Evolutionary conservation across 1,140 invertebrate genomes (phyloP).

Genomic region (Ips nitidus): DNA sequence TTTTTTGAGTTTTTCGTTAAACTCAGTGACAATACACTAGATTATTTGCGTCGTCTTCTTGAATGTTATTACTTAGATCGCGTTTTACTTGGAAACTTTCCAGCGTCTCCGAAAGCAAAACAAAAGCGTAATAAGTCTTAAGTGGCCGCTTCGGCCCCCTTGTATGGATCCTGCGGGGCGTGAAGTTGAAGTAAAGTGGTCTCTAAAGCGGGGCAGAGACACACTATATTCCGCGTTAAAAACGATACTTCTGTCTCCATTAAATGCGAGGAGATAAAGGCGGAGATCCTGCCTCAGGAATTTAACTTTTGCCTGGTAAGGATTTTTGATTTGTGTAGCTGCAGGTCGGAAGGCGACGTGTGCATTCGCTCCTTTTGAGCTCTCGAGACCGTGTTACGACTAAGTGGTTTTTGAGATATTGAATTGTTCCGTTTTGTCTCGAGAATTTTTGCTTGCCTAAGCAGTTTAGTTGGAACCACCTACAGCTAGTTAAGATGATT

Average conservation of each 20-base stretch:
- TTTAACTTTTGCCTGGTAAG: neutral
- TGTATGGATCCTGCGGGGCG: constrained; percentile 29
- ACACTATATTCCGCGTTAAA: constrained; percentile 27
- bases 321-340: too few species aligned
- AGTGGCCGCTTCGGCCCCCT: constrained; percentile 27
- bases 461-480: too few species aligned
- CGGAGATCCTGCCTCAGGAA: neutral
- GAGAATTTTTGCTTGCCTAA: too few species aligned
- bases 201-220: constrained; percentile 15
- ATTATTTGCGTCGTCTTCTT: too few species aligned
- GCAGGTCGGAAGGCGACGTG: neutral
- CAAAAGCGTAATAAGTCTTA: constrained; percentile 30
- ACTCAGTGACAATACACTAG: too few species aligned
- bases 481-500: too few species aligned
- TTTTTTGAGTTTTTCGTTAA: too few species aligned
- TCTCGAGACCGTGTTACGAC: too few species aligned
- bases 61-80: constrained; percentile 18
- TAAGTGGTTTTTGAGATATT: too few species aligned
- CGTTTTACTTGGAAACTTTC: constrained; percentile 27
- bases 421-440: too few species aligned
- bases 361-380: too few species aligned
- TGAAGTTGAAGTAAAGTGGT: constrained; percentile 33
- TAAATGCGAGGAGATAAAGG: constrained; percentile 22
- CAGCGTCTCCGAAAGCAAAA: constrained; percentile 23
- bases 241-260: constrained; percentile 31